A percentile compares a stretch with the other conserved stretches of the same genome.
Evolutionary conservation across 1,140 invertebrate genomes (phyloP).

Genomic region (Drosophila tropicalis): DNA sequence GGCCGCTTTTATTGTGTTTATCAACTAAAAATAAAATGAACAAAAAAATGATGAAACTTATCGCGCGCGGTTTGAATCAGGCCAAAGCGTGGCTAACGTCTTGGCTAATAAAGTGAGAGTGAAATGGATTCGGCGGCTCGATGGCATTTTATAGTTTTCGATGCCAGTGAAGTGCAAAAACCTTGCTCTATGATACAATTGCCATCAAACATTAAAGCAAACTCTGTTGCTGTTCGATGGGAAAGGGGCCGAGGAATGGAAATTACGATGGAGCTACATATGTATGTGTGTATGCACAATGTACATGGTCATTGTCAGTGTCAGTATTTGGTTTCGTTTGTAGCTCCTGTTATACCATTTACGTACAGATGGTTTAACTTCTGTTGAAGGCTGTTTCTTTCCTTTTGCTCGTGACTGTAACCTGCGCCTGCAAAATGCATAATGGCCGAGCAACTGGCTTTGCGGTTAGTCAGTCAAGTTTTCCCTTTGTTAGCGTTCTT

Average conservation of each 20-base stretch:
- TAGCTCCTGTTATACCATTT: neutral
- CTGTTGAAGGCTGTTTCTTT: neutral
- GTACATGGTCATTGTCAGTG: slow-evolving; percentile 16
- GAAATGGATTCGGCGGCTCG: slow-evolving; percentile 58
- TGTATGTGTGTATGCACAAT: no score
- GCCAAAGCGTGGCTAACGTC: slow-evolving; percentile 41
- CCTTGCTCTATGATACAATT: slow-evolving; percentile 35
- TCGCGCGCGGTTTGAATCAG: slow-evolving; percentile 7
- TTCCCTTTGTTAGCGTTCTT: slow-evolving; percentile 1
- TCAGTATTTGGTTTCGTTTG: neutral
- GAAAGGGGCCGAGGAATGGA: no score
- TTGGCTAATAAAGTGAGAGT: slow-evolving; percentile 76
- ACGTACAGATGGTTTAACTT: neutral
- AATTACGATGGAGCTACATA: no score
- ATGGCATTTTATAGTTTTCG: slow-evolving; percentile 62
- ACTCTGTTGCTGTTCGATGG: neutral
- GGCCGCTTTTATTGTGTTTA: slow-evolving; percentile 6
- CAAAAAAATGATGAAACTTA: slow-evolving; percentile 6
- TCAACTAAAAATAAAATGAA: slow-evolving; percentile 17
- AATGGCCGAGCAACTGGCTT: neutral
- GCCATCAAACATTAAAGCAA: neutral
- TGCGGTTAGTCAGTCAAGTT: neutral
- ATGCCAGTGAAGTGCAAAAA: slow-evolving; percentile 64
- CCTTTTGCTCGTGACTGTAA: neutral
- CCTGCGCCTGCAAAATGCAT: neutral